phyloP scores from a whole-genome alignment of 2,113 vertebrate species.

The Vicugna pacos region DNA sequence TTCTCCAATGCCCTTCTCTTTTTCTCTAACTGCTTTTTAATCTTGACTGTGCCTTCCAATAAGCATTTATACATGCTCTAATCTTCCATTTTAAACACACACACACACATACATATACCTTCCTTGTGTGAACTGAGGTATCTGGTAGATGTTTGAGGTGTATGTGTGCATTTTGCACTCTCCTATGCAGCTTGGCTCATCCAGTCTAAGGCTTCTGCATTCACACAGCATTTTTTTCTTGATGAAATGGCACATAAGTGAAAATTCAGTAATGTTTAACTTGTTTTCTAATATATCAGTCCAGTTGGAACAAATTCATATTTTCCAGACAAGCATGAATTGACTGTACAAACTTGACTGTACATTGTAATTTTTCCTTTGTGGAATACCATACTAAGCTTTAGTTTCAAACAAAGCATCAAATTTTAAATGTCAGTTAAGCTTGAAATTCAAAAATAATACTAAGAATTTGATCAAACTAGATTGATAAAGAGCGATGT shows the following conservation, averaged over 20 bases:
- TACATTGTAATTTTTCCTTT: not conserved
- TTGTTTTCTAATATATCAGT: not conserved
- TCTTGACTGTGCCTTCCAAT: not conserved
- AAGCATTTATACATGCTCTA: not conserved
- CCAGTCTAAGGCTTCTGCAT: not conserved
- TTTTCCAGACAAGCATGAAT: not conserved
- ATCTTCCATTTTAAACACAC: not conserved
- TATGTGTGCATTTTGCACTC: not conserved
- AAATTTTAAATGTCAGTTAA: not conserved
- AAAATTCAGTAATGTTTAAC: not conserved
- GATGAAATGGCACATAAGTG: not conserved
- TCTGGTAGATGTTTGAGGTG: not conserved
- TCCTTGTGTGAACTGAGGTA: not conserved
- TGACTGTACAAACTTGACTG: not conserved
- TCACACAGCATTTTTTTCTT: not conserved
- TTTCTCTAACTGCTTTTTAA: not conserved
- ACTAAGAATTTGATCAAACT: not conserved
- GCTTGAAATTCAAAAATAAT: constrained; percentile 36
- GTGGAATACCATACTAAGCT: not conserved
- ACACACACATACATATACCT: not conserved
- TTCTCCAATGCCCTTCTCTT: not conserved
- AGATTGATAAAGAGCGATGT: not conserved
- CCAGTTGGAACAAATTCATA: not conserved
- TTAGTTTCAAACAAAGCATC: constrained; percentile 34
- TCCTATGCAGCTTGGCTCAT: not conserved